Conservation (phyloP, 2,797 vertebrate genomes). For the Gymnoscopelus microlampas region DNA sequence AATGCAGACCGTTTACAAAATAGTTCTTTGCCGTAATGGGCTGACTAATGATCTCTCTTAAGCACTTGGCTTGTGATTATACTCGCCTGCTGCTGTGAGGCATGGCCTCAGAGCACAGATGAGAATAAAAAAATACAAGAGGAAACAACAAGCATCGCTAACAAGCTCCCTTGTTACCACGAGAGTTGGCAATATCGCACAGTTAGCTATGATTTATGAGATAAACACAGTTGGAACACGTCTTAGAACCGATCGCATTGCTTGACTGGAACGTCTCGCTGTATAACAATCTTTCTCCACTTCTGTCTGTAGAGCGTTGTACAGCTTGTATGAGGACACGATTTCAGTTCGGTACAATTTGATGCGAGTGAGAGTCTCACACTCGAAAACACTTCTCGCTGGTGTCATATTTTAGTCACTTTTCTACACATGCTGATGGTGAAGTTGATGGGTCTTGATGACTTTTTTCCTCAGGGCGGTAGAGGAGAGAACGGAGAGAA, state of each 20-base stretch:
- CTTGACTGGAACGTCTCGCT: too few relatives aligned
- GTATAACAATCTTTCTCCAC: too few relatives aligned
- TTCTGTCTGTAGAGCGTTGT: not conserved
- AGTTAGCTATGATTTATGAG: too few relatives aligned
- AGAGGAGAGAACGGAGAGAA: conserved; percentile 97
- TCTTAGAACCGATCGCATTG: too few relatives aligned
- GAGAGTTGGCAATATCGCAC: too few relatives aligned
- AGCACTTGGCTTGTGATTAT: conserved; percentile 47
- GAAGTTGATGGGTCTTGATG: conserved; percentile 18
- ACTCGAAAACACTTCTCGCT: conserved; percentile 11
- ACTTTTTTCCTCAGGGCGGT: conserved; percentile 81
- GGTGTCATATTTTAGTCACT: conserved; percentile 13
- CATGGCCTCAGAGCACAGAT: conserved; percentile 23
- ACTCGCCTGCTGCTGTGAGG: conserved; percentile 47
- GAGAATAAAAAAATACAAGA: too few relatives aligned
- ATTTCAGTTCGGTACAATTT: not conserved
- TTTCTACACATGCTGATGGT: conserved; percentile 1
- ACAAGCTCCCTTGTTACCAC: too few relatives aligned
- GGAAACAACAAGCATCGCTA: not conserved
- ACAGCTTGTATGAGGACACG: not conserved
- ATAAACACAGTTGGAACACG: too few relatives aligned
- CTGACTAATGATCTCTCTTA: conserved; percentile 53
- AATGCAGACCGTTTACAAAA: too few relatives aligned
- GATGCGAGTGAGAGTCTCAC: conserved; percentile 25
- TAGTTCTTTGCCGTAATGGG: conserved; percentile 48